A percentile compares a stretch with the other conserved stretches of the same genome.
phyloP scores from a whole-genome alignment of 2,888 invertebrate genomes.

The Didymodactylos carnosus region DNA sequence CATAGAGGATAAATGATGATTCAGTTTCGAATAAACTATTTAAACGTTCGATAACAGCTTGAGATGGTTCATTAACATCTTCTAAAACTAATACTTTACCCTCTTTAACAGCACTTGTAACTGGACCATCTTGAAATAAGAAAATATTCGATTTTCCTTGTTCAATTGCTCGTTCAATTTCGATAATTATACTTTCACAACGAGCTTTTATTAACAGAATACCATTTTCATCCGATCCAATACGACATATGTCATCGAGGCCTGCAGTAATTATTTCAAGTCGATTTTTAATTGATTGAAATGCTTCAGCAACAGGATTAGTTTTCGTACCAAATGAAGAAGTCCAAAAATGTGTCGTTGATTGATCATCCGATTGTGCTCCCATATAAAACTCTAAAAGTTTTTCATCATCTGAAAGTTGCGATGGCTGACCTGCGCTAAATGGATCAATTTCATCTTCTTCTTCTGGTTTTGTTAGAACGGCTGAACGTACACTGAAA shows the following conservation, averaged over 20 bases:
- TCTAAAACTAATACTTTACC: not conserved
- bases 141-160: not conserved
- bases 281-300: not conserved
- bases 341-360: not conserved
- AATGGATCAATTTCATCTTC: not conserved
- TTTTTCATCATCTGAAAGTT: not conserved
- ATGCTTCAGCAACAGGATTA: not conserved
- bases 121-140: not conserved
- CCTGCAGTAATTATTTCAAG: not conserved
- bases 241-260: not conserved
- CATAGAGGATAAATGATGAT: not conserved
- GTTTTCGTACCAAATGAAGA: not conserved
- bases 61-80: not conserved
- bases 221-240: not conserved
- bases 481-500: not conserved
- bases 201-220: not conserved
- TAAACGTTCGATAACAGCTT: not conserved
- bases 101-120: not conserved
- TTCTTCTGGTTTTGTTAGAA: not conserved
- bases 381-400: not conserved
- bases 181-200: not conserved
- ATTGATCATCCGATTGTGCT: not conserved
- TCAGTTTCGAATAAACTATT: constrained; percentile 5
- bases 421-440: not conserved
- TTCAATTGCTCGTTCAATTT: not conserved